Base-by-base conservation (phyloP, 35 echinoderm and acorn worm genomes). In the Anneissia japonica region DNA sequence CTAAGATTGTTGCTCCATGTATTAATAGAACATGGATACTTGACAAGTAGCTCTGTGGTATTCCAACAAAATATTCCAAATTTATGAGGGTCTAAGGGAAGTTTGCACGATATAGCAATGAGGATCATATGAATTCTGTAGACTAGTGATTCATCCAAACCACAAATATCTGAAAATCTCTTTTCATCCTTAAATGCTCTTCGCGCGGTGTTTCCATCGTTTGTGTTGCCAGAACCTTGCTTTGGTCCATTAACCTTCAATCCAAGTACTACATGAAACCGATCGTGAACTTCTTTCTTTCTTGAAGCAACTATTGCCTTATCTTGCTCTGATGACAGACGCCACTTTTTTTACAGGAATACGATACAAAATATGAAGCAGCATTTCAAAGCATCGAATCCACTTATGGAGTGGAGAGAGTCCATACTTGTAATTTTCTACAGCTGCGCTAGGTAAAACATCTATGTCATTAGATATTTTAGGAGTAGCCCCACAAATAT, bases 211-310 rank as follows among this genome's bases (percentile, higher is more conserved):
- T 90, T 84, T 28, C 88, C 88, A 64, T 90, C 88, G 29, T 77
- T 90, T 84, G 88, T 90, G 73, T 90, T 90, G 34, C 88, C 88
- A 21, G 88, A 37, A 30, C 82, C 81, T 37, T 90, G 82, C 39
- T 90, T 90, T 40, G 82, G 82, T n/a, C 85, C 88, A 85, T 90
- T 83, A 13, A 90, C 88, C 45, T 84, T 90, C 7, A 90, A 35
- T 72, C 74, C 88, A 55, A 90, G 82, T 90, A 84, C 82, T 21
- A 39, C 39, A 72, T 90, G 84, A 19, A 90, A 85, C 10, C 88
- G 34, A 85, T 90, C 82, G 31, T 90, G 88, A 19, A 90, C 81
- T 74, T 86, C 55, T 31, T 81, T 31, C 77, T 91, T 91, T 46
- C 56, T 72, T 46, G 28, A 21, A 38, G 89, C 41, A 30, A 91